These are phyloP conservation scores for Botrylloides violaceus DNA, from an alignment of 23 tunicate species.

Conservation along the genomic window DNA sequence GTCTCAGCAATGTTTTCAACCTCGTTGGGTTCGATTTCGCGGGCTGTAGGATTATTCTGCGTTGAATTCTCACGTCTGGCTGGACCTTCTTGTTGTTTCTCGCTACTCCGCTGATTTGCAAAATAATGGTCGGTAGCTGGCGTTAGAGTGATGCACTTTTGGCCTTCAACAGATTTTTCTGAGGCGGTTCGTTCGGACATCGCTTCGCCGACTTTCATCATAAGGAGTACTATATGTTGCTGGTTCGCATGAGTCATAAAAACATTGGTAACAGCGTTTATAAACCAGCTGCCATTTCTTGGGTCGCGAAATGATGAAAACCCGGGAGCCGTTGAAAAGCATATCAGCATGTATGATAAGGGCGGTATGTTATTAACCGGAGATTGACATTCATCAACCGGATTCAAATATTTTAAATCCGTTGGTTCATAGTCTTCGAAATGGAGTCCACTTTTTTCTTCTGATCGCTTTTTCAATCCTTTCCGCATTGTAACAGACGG, in stretches of 20 bases:
- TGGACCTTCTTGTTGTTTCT: no score
- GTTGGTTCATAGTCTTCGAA: background rate
- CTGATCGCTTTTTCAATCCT: no score
- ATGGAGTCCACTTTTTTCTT: background rate
- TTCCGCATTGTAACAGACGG: background rate
- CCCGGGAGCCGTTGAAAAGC: conserved; percentile 3
- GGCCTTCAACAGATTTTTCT: background rate
- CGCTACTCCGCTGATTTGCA: no score
- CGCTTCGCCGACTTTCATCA: conserved; percentile 10
- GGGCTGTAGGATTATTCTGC: no score
- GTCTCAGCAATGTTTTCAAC: no score
- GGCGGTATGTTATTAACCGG: background rate
- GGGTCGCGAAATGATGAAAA: conserved; percentile 1
- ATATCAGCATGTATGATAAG: conserved; percentile 1
- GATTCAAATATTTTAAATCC: no score
- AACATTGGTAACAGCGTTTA: conserved; percentile 10
- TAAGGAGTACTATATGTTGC: background rate
- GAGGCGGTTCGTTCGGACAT: background rate
- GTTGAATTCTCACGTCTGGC: no score
- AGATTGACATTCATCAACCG: no score
- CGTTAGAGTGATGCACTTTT: background rate
- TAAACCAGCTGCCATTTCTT: conserved; percentile 1
- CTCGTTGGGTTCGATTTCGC: no score
- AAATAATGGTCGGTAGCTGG: no score
- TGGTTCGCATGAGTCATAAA: conserved; percentile 15